These are phyloP conservation scores for Exaiptasia diaphana DNA, from an alignment of 64 coral and sea anemone species.

Conservation along the genomic window DNA sequence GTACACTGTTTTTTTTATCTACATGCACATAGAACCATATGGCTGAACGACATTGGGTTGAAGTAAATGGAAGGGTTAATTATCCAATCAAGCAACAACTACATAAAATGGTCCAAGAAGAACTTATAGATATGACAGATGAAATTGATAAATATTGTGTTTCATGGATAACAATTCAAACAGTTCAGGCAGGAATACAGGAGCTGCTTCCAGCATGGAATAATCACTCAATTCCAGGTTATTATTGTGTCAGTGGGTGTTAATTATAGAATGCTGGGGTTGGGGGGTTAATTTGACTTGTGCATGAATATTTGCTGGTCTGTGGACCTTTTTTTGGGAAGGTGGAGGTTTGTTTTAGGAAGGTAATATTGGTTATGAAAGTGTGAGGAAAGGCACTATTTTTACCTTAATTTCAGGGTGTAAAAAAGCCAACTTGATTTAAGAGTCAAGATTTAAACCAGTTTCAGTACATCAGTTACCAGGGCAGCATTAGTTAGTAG, in stretches of 20 bases:
- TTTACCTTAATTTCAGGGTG: too few relatives aligned
- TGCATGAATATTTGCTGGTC: too few relatives aligned
- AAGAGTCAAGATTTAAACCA: too few relatives aligned
- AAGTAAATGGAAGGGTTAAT: not conserved
- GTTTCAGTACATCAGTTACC: too few relatives aligned
- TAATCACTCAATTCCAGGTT: slow-evolving; percentile 15
- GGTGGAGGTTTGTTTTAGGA: too few relatives aligned
- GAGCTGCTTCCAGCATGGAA: slow-evolving; percentile 12
- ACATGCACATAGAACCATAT: slow-evolving; percentile 1
- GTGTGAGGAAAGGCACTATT: too few relatives aligned
- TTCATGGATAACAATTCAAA: not conserved
- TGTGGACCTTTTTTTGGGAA: too few relatives aligned
- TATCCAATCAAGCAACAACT: not conserved
- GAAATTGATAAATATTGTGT: slow-evolving; percentile 14
- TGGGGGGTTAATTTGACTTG: too few relatives aligned
- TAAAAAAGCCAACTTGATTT: too few relatives aligned
- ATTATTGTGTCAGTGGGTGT: not conserved
- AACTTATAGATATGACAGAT: slow-evolving; percentile 14
- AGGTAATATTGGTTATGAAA: too few relatives aligned
- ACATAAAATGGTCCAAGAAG: slow-evolving; percentile 12
- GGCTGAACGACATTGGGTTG: slow-evolving; percentile 24
- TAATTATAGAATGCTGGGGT: not conserved
- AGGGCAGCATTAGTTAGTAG: too few relatives aligned
- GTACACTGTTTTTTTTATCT: too few relatives aligned
- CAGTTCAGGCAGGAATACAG: slow-evolving; percentile 23